Evolutionary conservation across 2,888 invertebrate species (phyloP), one percentile per base, ranked within the genome.

Genomic region (Aleiodes leptofemur): DNA sequence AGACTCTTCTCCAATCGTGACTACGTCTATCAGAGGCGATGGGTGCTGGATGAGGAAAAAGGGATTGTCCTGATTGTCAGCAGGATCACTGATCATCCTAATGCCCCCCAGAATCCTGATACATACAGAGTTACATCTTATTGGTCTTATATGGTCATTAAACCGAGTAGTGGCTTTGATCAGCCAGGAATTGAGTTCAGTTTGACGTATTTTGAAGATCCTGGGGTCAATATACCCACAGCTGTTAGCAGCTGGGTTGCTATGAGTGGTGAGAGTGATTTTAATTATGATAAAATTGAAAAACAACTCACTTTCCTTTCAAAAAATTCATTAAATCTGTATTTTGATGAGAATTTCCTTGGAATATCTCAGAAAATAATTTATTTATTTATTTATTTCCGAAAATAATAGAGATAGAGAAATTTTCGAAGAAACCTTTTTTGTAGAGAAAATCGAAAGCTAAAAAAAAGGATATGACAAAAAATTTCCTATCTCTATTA

Each of bases 171-270:
- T 0, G 90, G 91, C 73, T 90, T 92, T 74, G 90, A 93, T 57
- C 88, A 94, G 92, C 91, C 92, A 23, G 95, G 96, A 11, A 92
- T 95, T 84, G 95, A 97, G 88, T 97, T 96, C 89, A 94, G 95
- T 51, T 90, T 97, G 53, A 97, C 96, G 0, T 97, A 97, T 89
- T 97, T 94, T 89, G 97, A 97, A 87, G 95, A 96, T 91, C 96
- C 97, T 8, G 96, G 96, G 0, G 91, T 94, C 3, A 93, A 94
- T 68, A 93, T 97, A 83, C 95, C 96, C 0, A 91, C 94, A 8
- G 91, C 93, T 55, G 91, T 95, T 59, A 93, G 93, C 31, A 91
- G 93, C 0, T 97, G 96, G 96, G 96, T 91, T 13, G 91, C 91
- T 11, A 88, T 90, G 85, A 88, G 90, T 82, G 91, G 91, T 91